Base-by-base conservation (phyloP, 2,113 vertebrate genomes). In the Amazona vittata region DNA sequence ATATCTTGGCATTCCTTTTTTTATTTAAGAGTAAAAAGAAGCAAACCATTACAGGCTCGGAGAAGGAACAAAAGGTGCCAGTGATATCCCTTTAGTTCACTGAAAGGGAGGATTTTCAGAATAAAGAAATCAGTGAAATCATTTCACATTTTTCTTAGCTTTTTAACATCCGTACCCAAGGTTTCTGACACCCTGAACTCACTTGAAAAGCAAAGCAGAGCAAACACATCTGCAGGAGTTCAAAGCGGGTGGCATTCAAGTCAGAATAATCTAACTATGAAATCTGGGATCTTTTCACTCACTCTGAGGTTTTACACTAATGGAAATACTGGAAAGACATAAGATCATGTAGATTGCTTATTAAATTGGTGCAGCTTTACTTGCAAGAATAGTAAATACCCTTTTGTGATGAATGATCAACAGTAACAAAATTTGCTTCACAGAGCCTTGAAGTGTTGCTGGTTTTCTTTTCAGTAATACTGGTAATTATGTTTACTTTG, bases 201-300 rank as follows among this genome's bases (percentile, higher is more conserved):
- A 21, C 63, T 76, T 77, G 46, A 77, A 89, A 95, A 96, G 71
- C 83, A 74, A 16, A 86, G 91, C 49, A 57, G 78, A 79, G 83
- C 55, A 89, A 96, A 71, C 73, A 31, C 65, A 96, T 91, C 92
- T 92, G 76, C 67, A 79, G 79, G 82, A 75, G 83, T 91, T 96
- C 75, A 90, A 79, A 95, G 83, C 68, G 29, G 83, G 76, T 71
- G 79, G 77, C 90, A 76, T 33, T 50, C 50, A 44, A 95, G 73
- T 74, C 63, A 60, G 41, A 90, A 89, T 82, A 91, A 94, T 79
- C 60, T 37, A 31, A 21, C 46, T 86, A 7, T 57, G 46, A 90
- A 88, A 88, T 89, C 76, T 59, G 39, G 29, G 62, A 21, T 35
- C 53, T 82, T 77, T 83, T 62, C 52, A 15, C 35, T 90, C 71